Percentiles rank a stretch among this genome's conserved stretches.
These are phyloP conservation scores for Agrotis clavis DNA, from an alignment of 2,888 invertebrate genomes.

Conservation along the genomic window DNA sequence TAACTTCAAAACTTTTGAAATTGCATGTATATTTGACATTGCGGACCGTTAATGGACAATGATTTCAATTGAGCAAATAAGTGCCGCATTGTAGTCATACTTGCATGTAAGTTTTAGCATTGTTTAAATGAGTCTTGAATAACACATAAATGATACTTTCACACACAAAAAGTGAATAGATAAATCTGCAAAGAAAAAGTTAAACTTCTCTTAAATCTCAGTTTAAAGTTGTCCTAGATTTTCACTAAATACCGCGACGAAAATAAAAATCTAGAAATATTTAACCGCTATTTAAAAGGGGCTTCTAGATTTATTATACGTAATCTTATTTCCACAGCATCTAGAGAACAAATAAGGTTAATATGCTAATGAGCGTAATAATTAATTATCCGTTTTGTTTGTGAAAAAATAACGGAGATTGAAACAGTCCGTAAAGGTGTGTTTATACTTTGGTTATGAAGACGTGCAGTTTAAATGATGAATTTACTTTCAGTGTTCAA, in stretches of 20 bases:
- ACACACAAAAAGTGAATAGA: not conserved
- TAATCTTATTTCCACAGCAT: constrained; percentile 60
- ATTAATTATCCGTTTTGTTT: constrained; percentile 79
- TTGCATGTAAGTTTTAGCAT: too few species aligned
- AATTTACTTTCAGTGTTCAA: too few species aligned
- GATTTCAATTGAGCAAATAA: too few species aligned
- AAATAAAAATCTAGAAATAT: constrained; percentile 31
- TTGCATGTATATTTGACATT: too few species aligned
- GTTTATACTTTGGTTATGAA: constrained; percentile 1
- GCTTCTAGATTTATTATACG: constrained; percentile 54
- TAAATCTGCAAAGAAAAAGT: not conserved
- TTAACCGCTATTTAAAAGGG: constrained; percentile 12
- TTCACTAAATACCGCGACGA: not conserved
- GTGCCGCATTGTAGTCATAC: too few species aligned
- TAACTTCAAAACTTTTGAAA: too few species aligned
- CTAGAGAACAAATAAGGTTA: constrained; percentile 63
- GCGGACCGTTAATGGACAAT: too few species aligned
- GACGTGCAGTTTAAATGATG: not conserved
- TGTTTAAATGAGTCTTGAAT: too few species aligned
- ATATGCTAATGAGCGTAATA: constrained; percentile 76
- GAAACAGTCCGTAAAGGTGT: constrained; percentile 65
- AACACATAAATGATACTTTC: too few species aligned
- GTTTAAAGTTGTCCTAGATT: constrained; percentile 8
- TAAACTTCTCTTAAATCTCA: not conserved
- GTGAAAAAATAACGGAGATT: constrained; percentile 71